Base-by-base conservation (phyloP, 2,113 vertebrate genomes). In the Apistogramma diplotaenia region DNA sequence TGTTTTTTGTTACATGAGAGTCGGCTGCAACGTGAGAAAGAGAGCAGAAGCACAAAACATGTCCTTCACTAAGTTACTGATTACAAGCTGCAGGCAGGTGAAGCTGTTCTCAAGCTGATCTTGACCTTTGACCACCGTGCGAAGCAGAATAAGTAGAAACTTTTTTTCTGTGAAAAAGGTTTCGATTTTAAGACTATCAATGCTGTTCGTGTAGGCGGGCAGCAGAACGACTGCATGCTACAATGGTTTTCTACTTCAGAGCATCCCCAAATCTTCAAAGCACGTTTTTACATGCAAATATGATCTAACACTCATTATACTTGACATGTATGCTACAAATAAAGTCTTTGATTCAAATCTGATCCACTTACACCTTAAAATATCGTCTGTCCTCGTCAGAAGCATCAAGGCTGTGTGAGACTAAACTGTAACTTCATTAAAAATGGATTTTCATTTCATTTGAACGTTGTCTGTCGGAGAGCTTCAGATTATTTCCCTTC, bases 381-480 rank as follows among this genome's bases (percentile, higher is more conserved):
- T 31, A 29, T 13, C 5, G 4, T 12, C 4, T 0, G 4, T 70
- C 55, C 62, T 82, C 55, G 74, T 82, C 78, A 59, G 61, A 79
- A 55, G 27, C n/a, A 7, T 19, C 31, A 1, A 25, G 0, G 5
- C 65, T 9, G 43, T 33, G 16, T 33, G 21, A 59, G 43, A 83
- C 72, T 79, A 33, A 74, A 56, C 55, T 18, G 51, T 74, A 72
- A 80, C 53, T 86, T 85, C 13, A 88, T 89, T 89, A 89, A 79
- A 90, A 86, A 72, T 82, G 55, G 65, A 88, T 85, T 89, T 87
- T 46, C 40, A 56, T 81, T 89, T 86, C 62, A 89, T 80, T 53
- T 29, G n/a, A 60, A 23, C 74, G 25, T 29, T 3, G 27, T 54
- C 71, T 57, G 78, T 53, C 35, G 15, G 59, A 75, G 78, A 51